Evolutionary conservation across 2,797 vertebrate genomes (phyloP), one percentile per base, ranked within the genome.

Genomic region (Bradypodion ventrale): DNA sequence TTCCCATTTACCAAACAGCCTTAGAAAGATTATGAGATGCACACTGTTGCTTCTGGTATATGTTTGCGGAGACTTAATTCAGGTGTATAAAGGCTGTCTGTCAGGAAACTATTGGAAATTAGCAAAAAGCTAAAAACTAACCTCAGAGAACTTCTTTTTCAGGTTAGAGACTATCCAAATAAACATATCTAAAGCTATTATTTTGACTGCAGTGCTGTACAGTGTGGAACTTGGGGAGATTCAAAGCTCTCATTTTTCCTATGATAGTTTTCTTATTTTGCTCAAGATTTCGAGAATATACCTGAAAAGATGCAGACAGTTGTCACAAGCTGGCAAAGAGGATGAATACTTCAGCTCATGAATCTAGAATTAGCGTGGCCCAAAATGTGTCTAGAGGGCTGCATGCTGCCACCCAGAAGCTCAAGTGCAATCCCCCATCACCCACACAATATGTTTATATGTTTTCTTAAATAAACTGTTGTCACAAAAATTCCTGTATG

Each of bases 61-160:
- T 37, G 75, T n/a, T n/a, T n/a, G n/a, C n/a, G n/a, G n/a, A n/a
- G n/a, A 85, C 81, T 90, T 85, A 72, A 81, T 75, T 72, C 68
- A 44, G 77, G 69, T 72, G 0, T 42, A 62, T 29, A 21, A 13
- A 74, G 44, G 66, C n/a, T n/a, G n/a, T n/a, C 78, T 82, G 85
- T 72, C 80, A 0, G 0, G 65, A 83, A 66, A 83, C 75, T 49
- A 40, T 1, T 49, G 32, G 72, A 49, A 74, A 74, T 29, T 19
- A 46, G 27, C 72, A 72, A 15, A 23, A 15, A 27, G 72, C 72
- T 46, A 37, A 46, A 29, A 16, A 44, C 72, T 72, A 72, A 46
- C 29, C 70, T 72, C 70, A 44, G 25, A 72, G 29, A 32, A 29
- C 42, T 72, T 40, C 25, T 6, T 46, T 27, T 13, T 69, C 40